Conservation (phyloP, 2,888 invertebrate genomes). For the Cheiracanthium punctorium region DNA sequence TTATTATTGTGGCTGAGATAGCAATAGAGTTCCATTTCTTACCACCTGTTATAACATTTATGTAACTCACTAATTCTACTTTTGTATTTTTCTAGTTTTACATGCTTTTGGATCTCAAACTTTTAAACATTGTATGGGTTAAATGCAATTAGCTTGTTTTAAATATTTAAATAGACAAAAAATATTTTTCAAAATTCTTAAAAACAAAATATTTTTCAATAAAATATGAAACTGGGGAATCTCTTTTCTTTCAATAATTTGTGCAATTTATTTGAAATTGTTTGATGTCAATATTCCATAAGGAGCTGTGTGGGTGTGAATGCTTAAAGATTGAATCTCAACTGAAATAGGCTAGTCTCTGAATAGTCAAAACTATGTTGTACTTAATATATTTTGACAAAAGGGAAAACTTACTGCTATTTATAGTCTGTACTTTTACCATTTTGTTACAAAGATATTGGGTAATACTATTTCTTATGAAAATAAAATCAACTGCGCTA, state of each 20-base stretch:
- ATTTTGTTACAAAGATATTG: slow-evolving; percentile 67
- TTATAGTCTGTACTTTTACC: slow-evolving; percentile 64
- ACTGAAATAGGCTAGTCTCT: slow-evolving; percentile 58
- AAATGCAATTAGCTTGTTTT: neutral
- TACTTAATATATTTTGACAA: slow-evolving; percentile 64
- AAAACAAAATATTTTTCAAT: neutral
- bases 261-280: neutral
- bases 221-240: neutral
- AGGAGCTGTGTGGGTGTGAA: neutral
- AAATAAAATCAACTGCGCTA: slow-evolving; percentile 56
- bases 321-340: slow-evolving; percentile 1
- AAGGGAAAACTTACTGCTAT: slow-evolving; percentile 65
- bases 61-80: neutral
- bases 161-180: too few relatives aligned
- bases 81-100: neutral
- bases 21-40: too few relatives aligned
- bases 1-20: too few relatives aligned
- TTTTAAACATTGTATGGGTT: neutral
- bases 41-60: too few relatives aligned
- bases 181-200: neutral
- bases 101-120: neutral
- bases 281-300: neutral
- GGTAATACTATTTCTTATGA: slow-evolving; percentile 53
- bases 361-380: slow-evolving; percentile 64
- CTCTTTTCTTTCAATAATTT: neutral